Evolutionary conservation across 2,888 invertebrate species (phyloP).

Genomic region (Arenicola marina): DNA sequence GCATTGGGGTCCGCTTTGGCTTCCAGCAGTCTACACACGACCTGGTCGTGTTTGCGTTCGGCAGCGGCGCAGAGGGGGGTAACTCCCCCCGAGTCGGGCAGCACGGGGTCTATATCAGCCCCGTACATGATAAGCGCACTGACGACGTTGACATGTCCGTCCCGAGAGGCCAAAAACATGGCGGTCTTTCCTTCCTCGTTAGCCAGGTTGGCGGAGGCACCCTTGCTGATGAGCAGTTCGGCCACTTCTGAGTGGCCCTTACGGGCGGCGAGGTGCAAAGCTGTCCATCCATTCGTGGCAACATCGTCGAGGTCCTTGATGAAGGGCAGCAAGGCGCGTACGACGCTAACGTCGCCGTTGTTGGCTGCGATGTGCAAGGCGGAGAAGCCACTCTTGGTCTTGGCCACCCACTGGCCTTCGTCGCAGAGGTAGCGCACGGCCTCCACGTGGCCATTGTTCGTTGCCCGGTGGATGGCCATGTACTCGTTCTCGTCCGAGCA

Average conservation of each 20-base stretch:
- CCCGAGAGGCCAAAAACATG: constrained; percentile 5
- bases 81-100: constrained; percentile 2
- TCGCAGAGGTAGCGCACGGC: constrained; percentile 3
- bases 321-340: neutral
- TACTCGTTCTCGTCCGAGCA: constrained; percentile 8
- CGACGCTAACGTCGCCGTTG: neutral
- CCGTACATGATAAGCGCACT: constrained; percentile 12
- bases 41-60: neutral
- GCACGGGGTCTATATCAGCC: constrained; percentile 9
- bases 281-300: neutral
- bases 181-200: constrained; percentile 10
- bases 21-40: neutral
- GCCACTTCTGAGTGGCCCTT: neutral
- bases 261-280: neutral
- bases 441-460: constrained; percentile 4
- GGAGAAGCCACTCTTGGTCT: neutral
- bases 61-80: constrained; percentile 7
- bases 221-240: neutral
- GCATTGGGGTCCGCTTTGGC: neutral
- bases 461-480: constrained; percentile 11
- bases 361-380: neutral
- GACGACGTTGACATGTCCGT: constrained; percentile 6
- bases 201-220: neutral
- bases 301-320: neutral
- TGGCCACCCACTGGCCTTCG: constrained; percentile 11